These are phyloP conservation scores for Sebastiscus tertius DNA, from an alignment of 2,797 vertebrate species.

Conservation along the genomic window DNA sequence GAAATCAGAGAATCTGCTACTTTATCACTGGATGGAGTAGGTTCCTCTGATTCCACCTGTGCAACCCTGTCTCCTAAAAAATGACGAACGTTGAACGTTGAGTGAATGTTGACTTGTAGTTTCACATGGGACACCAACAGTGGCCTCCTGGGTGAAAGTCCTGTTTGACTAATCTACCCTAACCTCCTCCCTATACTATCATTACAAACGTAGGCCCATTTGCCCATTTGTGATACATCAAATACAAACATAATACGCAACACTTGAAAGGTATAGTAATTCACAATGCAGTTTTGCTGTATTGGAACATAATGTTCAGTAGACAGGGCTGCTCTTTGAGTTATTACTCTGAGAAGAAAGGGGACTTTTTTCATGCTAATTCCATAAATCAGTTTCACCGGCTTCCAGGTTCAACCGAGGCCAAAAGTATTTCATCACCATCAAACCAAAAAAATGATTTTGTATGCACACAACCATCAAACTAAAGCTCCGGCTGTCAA, in stretches of 20 bases:
- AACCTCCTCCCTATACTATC: not conserved
- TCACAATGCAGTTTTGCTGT: too few species aligned
- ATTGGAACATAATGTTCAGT: too few species aligned
- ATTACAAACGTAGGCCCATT: too few species aligned
- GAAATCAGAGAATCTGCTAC: not conserved
- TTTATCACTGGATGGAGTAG: not conserved
- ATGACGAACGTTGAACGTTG: too few species aligned
- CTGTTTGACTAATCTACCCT: too few species aligned
- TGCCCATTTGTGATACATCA: too few species aligned
- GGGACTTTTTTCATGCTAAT: not conserved
- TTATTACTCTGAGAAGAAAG: not conserved
- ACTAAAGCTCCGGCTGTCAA: conserved; percentile 10
- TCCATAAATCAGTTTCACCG: not conserved
- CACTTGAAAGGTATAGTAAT: too few species aligned
- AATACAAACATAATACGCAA: too few species aligned
- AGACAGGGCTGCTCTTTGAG: not conserved
- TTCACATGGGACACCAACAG: too few species aligned
- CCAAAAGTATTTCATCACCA: not conserved
- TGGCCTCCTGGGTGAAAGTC: too few species aligned
- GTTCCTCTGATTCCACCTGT: not conserved
- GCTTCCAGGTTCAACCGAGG: not conserved
- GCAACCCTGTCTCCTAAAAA: too few species aligned
- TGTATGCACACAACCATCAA: conserved; percentile 6
- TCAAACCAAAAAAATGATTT: not conserved
- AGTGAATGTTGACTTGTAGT: too few species aligned